Evolutionary conservation across 2,113 vertebrate species (phyloP).

Genomic region (Gorsachius goisagi): DNA sequence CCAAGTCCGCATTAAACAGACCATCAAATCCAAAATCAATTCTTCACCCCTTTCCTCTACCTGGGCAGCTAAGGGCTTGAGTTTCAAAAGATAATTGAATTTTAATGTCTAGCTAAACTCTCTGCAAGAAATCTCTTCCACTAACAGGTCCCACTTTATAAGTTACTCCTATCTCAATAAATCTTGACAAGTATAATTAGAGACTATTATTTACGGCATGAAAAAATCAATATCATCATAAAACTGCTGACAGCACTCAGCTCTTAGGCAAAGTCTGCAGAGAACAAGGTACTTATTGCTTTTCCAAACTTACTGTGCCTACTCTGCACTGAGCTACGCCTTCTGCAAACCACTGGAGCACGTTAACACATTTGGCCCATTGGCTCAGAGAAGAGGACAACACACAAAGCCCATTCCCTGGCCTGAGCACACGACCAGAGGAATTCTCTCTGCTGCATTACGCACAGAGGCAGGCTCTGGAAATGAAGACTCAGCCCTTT

Average conservation of each 20-base stretch:
- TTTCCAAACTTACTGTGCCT: not conserved
- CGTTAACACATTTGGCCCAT: not conserved
- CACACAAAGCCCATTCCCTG: not conserved
- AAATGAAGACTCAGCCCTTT: not conserved
- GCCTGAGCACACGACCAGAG: not conserved
- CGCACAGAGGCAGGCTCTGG: not conserved
- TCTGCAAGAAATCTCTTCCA: slow-evolving; percentile 36
- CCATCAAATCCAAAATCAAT: slow-evolving; percentile 30
- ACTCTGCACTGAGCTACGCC: not conserved
- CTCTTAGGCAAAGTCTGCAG: not conserved
- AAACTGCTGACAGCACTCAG: slow-evolving; percentile 28
- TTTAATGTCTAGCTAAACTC: slow-evolving; percentile 39
- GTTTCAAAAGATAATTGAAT: slow-evolving; percentile 51
- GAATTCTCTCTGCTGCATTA: not conserved
- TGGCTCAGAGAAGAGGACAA: not conserved
- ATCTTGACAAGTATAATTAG: slow-evolving; percentile 54
- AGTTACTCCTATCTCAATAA: slow-evolving; percentile 51
- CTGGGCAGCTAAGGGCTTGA: slow-evolving; percentile 8
- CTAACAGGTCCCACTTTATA: slow-evolving; percentile 14
- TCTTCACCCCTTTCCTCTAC: not conserved
- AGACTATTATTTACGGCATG: slow-evolving; percentile 52
- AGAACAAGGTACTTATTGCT: not conserved
- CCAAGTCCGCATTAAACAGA: not conserved
- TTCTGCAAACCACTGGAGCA: not conserved
- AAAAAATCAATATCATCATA: slow-evolving; percentile 52